phyloP scores from a whole-genome alignment of 1,140 invertebrate genomes.

The Leptopilina boulardi region DNA sequence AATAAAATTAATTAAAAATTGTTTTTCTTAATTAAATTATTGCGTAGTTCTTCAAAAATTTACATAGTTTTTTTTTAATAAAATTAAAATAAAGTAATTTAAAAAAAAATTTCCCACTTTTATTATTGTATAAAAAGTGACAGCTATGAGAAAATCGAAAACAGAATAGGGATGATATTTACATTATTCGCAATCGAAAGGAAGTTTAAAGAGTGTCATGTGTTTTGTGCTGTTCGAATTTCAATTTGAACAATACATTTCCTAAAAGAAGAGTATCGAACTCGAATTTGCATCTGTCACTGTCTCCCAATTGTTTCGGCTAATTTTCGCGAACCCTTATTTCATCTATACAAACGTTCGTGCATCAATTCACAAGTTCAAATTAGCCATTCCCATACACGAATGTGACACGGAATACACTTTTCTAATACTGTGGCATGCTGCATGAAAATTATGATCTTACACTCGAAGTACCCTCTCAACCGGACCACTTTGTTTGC shows the following conservation, averaged over 20 bases:
- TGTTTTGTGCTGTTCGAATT: conserved; percentile 61
- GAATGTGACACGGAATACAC: conserved; percentile 43
- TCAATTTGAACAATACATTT: conserved; percentile 66
- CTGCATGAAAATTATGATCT: conserved; percentile 29
- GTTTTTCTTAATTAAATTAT: too few species aligned
- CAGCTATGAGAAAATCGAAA: conserved; percentile 2
- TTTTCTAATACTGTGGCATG: conserved; percentile 37
- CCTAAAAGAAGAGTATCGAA: conserved; percentile 57
- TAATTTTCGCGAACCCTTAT: conserved; percentile 68
- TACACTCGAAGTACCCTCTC: conserved; percentile 21
- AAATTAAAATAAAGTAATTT: too few species aligned
- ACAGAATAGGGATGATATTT: not conserved
- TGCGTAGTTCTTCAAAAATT: too few species aligned
- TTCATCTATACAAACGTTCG: conserved; percentile 49
- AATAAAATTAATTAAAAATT: too few species aligned
- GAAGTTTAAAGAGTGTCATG: conserved; percentile 37
- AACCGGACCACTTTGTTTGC: conserved; percentile 37
- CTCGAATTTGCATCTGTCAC: conserved; percentile 73
- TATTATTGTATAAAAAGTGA: not conserved
- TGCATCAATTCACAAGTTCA: conserved; percentile 43
- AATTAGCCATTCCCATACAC: conserved; percentile 73
- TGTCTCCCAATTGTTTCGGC: conserved; percentile 69
- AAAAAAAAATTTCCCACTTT: not conserved
- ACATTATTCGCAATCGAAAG: not conserved
- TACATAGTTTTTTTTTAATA: too few species aligned